These are phyloP conservation scores for Netelia inedita DNA, from an alignment of 2,888 invertebrate genomes.

Conservation along the genomic window DNA sequence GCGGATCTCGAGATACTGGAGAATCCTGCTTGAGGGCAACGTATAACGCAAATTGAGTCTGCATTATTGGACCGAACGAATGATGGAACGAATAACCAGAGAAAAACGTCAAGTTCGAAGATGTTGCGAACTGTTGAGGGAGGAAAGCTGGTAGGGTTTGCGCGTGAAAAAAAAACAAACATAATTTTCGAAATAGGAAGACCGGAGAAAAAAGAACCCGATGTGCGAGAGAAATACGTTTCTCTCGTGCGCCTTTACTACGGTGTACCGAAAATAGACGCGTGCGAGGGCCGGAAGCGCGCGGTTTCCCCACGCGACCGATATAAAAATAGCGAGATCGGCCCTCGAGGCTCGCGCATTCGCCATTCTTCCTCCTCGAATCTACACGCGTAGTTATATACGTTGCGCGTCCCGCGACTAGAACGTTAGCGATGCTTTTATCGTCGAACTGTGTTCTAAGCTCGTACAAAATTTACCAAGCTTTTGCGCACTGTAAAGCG, in stretches of 20 bases:
- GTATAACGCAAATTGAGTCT: background rate
- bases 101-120: background rate
- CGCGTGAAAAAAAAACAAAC: background rate
- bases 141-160: background rate
- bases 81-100: background rate
- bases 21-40: background rate
- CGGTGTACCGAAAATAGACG: constrained; percentile 75
- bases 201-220: constrained; percentile 36
- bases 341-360: constrained; percentile 69
- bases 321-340: constrained; percentile 78
- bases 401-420: constrained; percentile 54
- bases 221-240: background rate
- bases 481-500: background rate
- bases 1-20: background rate
- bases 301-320: constrained; percentile 76
- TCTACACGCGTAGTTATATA: constrained; percentile 44
- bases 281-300: constrained; percentile 75
- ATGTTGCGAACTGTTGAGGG: background rate
- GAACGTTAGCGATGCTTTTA: constrained; percentile 16
- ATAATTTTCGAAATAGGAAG: constrained; percentile 37
- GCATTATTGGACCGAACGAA: background rate
- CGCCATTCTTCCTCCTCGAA: constrained; percentile 59
- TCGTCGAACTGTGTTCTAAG: background rate
- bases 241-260: constrained; percentile 7
- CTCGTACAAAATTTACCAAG: too few relatives aligned